Base-by-base conservation (phyloP, 2,888 invertebrate genomes). In the Drosophila bunnanda region DNA sequence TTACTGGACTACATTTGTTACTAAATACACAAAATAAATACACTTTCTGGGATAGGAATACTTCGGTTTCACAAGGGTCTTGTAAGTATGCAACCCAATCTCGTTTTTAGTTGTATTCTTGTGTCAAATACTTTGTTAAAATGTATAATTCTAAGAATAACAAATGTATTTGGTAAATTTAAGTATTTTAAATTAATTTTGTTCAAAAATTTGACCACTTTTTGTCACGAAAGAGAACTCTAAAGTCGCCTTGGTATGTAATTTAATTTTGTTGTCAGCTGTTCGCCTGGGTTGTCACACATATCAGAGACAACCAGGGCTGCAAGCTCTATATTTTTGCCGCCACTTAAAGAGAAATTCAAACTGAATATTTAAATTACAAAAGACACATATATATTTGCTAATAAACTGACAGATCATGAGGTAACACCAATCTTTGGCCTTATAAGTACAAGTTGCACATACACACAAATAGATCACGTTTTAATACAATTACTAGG, bases 371-470 rank as follows among this genome's bases (percentile, higher is more conserved):
- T 20, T 30, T 22, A 3, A n/a, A 36, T 54, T 61, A 20, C 65
- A 66, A 44, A 48, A 65, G 41, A 65, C 20, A 36, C 17, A 32
- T 28, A 55, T 46, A 10, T 82, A 86, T 77, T 85, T 41, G 28
- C 46, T 78, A 64, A 36, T 48, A 25, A 28, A 54, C 44, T 57
- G 53, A 58, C 43, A 41, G 43, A 66, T 67, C 50, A 69, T 48
- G 62, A 71, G 22, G 64, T 78, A 75, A 50, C 55, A 59, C 64
- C 82, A 82, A 59, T 86, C 88, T 88, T 82, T 82, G 82, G 80
- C 65, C 79, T 82, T 82, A 72, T 78, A 48, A 41, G 57, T 53
- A 57, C 9, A 41, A 15, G 44, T 53, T 66, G 34, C 52, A 65
- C 52, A 62, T 48, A 64, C 32, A 38, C 59, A 75, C n/a, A 75